Base-by-base conservation (phyloP, 2,797 vertebrate species). In the Danio tinwini region DNA sequence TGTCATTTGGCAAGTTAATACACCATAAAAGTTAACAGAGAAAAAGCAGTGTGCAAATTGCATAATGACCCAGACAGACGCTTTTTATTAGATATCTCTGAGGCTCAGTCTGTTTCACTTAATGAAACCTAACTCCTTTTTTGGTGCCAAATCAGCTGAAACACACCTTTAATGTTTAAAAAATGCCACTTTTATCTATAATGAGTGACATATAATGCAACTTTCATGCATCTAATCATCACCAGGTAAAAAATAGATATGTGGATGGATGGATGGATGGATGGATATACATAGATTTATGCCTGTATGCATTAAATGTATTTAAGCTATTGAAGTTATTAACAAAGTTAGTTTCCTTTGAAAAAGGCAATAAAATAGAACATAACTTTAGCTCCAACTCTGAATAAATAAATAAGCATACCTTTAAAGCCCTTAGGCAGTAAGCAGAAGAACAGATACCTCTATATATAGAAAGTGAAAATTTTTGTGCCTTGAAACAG, bases 1-100 rank as follows among this genome's bases (percentile, higher is more conserved):
- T 69, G 8, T 50, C 14, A 52, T 52, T 52, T 69, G 6, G 37
- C 50, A 71, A 44, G n/a, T 21, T 44, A 56, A 56, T 71, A 39
- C 50, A 9, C 39, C 5, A 44, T 71, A 71, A 55, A 71, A 14
- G 50, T 55, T 55, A 44, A 44, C 39, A 19, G 39, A 42, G 12
- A 44, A 56, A 52, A 53, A 40, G 49, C 67, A 39, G 16, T 7
- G 16, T 37, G 16, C 10, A 69, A 69, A 69, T 39, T n/a, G 39
- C 29, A 40, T 40, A 53, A 53, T 53, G 67, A 69, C 16, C 39
- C 52, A 14, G 29, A 50, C 14, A 52, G 50, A 14, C 52, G 29
- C 29, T 69, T 52, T 52, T 69, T 39, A 52, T 39, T 52, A 7
- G 3, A 52, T 50, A 52, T 12, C 47, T 39, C 9, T 3, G 0